Conservation (phyloP, 2,888 invertebrate genomes). For the Tipula vernalis region DNA sequence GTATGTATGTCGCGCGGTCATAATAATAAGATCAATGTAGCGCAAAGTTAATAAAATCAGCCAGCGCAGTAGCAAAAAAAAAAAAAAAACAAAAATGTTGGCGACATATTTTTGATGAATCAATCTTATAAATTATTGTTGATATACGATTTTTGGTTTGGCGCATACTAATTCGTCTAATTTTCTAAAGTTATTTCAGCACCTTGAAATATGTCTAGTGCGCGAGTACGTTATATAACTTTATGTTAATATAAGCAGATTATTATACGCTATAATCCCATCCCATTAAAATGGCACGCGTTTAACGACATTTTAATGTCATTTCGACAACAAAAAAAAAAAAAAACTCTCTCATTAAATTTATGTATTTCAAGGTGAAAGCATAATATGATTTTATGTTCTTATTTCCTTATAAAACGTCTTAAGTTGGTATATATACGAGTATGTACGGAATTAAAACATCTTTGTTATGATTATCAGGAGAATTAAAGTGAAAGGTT, state of each 20-base stretch:
- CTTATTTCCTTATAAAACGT: background rate
- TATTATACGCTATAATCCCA: background rate
- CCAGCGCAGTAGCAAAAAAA: background rate
- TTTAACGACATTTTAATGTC: background rate
- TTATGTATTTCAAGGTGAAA: background rate
- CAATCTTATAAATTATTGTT: background rate
- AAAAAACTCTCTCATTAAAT: background rate
- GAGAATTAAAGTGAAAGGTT: conserved; percentile 4
- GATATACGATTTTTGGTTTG: background rate
- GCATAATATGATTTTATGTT: background rate
- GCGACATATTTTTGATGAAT: background rate
- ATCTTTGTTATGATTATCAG: background rate
- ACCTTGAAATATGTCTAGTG: background rate
- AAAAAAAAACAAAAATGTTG: background rate
- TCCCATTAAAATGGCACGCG: background rate
- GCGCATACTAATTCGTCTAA: background rate
- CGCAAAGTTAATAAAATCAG: background rate
- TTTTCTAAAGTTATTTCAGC: background rate
- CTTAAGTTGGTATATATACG: background rate
- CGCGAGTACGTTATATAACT: background rate
- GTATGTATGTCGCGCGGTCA: background rate
- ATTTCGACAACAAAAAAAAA: no score
- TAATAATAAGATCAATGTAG: background rate
- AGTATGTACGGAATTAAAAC: background rate
- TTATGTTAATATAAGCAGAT: background rate